Evolutionary conservation across 1,140 invertebrate species (phyloP).

Genomic region (Sminthurinus signatus): DNA sequence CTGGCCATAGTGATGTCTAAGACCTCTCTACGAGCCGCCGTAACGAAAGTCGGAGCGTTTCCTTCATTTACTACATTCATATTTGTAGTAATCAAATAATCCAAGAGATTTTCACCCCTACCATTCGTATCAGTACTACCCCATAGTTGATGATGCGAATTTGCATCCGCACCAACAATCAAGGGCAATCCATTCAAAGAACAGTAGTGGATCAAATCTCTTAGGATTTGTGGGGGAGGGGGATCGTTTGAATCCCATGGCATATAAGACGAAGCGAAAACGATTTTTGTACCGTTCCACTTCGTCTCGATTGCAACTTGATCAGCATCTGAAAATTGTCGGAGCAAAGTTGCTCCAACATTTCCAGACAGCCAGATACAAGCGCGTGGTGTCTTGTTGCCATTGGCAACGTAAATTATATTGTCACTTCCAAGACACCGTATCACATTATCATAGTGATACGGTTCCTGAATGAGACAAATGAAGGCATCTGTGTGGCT

Average conservation of each 20-base stretch:
- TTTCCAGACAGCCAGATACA: background rate
- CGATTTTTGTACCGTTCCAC: background rate
- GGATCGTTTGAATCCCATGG: background rate
- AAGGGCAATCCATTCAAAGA: background rate
- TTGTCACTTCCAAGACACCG: background rate
- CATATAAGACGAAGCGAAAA: background rate
- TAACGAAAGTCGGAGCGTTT: constrained; percentile 15
- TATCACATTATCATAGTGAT: background rate
- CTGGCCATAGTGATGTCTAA: constrained; percentile 18
- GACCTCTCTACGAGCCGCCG: constrained; percentile 8
- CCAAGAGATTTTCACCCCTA: constrained; percentile 9
- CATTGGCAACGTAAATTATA: background rate
- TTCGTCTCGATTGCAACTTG: background rate
- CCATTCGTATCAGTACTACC: constrained; percentile 10
- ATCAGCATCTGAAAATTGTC: background rate
- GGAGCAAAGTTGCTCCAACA: background rate
- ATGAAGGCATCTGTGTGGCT: background rate
- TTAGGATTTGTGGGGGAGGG: background rate
- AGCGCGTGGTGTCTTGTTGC: background rate
- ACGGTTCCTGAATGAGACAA: background rate
- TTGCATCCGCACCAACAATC: constrained; percentile 15
- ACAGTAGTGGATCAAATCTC: constrained; percentile 7
- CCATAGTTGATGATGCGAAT: constrained; percentile 16
- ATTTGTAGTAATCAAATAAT: background rate
- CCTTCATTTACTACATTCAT: constrained; percentile 7